A percentile compares a stretch with the other conserved stretches of the same genome.
Evolutionary conservation across 2,113 vertebrate species (phyloP).

Genomic region (Potamarius usumacintae): DNA sequence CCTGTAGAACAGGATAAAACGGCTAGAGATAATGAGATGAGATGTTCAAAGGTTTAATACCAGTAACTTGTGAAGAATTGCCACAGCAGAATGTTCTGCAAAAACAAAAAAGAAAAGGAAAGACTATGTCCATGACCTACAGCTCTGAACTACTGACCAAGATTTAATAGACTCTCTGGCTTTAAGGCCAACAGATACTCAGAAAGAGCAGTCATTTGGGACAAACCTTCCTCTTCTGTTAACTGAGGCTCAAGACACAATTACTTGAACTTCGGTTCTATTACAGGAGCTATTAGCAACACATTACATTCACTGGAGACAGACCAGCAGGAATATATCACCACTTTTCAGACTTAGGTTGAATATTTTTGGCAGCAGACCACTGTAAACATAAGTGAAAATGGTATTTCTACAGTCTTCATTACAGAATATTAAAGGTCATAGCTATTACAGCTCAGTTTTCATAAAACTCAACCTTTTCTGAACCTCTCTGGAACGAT

Average conservation of each 20-base stretch:
- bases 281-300: slow-evolving; percentile 21
- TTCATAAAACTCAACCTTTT: neutral
- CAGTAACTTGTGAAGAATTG: neutral
- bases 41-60: neutral
- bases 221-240: slow-evolving; percentile 7
- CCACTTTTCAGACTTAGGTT: slow-evolving; percentile 7
- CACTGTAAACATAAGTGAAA: neutral
- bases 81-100: neutral
- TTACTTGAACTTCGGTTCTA: slow-evolving; percentile 17
- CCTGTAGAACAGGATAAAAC: too few species aligned
- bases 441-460: neutral
- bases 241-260: slow-evolving; percentile 6
- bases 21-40: too few species aligned
- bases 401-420: neutral
- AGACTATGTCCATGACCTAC: neutral
- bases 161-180: neutral
- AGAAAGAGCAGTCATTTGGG: slow-evolving; percentile 17
- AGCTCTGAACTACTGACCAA: neutral
- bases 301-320: neutral
- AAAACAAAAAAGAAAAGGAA: neutral
- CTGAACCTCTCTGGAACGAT: neutral
- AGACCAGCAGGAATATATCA: slow-evolving; percentile 1
- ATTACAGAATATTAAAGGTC: neutral
- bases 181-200: neutral
- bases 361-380: neutral